These are phyloP conservation scores for Euphydryas editha DNA, from an alignment of 2,888 invertebrate species.

Conservation along the genomic window DNA sequence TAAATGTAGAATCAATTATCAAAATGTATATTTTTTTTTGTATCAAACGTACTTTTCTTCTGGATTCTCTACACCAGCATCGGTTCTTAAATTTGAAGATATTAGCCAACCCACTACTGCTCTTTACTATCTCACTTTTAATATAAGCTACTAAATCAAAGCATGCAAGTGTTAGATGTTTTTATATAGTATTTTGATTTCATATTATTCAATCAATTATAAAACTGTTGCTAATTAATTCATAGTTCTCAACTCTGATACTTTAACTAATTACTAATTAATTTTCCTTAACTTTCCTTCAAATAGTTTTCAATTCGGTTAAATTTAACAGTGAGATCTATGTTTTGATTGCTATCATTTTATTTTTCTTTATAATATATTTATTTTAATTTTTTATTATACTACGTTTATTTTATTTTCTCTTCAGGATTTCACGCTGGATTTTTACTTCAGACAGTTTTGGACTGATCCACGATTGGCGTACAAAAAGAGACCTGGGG, in stretches of 20 bases:
- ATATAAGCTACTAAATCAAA: constrained; percentile 33
- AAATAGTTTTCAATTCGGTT: not conserved
- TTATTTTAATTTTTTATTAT: not conserved
- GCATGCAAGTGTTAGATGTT: constrained; percentile 70
- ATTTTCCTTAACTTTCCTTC: not conserved
- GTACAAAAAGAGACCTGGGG: constrained; percentile 94
- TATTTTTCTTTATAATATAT: constrained; percentile 1
- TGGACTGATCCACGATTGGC: constrained; percentile 98
- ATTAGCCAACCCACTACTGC: constrained; percentile 11
- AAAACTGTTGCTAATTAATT: constrained; percentile 15
- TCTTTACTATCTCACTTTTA: constrained; percentile 20
- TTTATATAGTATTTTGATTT: constrained; percentile 26
- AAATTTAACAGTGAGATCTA: constrained; percentile 28
- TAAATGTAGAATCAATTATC: constrained; percentile 58
- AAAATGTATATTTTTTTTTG: constrained; percentile 49
- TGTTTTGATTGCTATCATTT: constrained; percentile 36
- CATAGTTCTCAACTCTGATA: constrained; percentile 34
- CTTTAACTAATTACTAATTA: constrained; percentile 13
- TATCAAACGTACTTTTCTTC: constrained; percentile 1
- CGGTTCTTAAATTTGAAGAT: constrained; percentile 16
- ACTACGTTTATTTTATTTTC: constrained; percentile 39
- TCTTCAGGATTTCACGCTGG: constrained; percentile 96
- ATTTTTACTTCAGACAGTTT: constrained; percentile 99
- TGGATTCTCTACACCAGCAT: constrained; percentile 16
- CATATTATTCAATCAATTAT: constrained; percentile 22